Percentiles rank a stretch among this genome's conserved stretches.
phyloP scores from a whole-genome alignment of 1,140 invertebrate species.

The Aphidius gifuensis region DNA sequence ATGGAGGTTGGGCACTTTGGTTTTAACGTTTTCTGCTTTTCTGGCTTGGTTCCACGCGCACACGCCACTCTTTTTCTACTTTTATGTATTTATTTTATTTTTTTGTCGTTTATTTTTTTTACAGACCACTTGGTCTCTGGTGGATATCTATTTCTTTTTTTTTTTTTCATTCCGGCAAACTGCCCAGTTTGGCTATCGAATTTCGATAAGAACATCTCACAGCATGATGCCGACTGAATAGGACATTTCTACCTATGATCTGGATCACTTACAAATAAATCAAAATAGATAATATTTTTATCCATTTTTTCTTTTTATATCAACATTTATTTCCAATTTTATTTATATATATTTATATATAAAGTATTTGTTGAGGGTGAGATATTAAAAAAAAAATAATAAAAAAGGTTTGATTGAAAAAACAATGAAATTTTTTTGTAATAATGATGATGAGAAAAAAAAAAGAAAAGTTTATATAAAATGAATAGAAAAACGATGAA shows the following conservation, averaged over 20 bases:
- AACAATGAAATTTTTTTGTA: too few species aligned
- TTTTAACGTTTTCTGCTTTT: constrained; percentile 45
- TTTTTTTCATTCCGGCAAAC: not conserved
- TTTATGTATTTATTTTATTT: constrained; percentile 5
- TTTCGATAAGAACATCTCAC: constrained; percentile 46
- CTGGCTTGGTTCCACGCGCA: constrained; percentile 46
- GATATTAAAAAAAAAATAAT: too few species aligned
- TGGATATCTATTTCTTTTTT: constrained; percentile 21
- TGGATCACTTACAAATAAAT: constrained; percentile 29
- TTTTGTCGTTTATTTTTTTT: not conserved
- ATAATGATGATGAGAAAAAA: too few species aligned
- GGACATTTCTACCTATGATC: constrained; percentile 35
- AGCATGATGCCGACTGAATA: constrained; percentile 26
- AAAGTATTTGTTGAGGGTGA: too few species aligned
- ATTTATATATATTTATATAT: not conserved
- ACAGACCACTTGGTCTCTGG: not conserved
- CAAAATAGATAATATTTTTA: constrained; percentile 18
- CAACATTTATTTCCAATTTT: constrained; percentile 12
- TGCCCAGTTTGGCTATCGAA: constrained; percentile 35
- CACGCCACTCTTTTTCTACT: constrained; percentile 20
- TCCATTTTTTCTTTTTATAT: not conserved
- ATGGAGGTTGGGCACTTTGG: constrained; percentile 38
- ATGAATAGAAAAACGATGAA: too few species aligned
- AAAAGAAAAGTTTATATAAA: too few species aligned
- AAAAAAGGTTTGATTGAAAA: too few species aligned